Conservation (phyloP, 2,888 invertebrate genomes). For the Drosophila mercatorum region DNA sequence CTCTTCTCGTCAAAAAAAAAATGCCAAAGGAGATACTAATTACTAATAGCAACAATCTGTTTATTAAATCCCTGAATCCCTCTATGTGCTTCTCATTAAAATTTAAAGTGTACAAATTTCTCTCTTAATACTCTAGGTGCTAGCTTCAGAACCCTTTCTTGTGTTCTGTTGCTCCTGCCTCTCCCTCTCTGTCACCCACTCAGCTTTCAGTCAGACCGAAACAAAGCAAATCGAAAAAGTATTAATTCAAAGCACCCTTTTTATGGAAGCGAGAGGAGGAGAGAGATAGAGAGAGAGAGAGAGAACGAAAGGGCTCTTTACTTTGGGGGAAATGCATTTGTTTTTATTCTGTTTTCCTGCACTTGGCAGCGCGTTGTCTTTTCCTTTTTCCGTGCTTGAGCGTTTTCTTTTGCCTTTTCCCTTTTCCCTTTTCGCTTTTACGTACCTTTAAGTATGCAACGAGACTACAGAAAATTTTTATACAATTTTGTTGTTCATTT, state of each 20-base stretch:
- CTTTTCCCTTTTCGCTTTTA: slow-evolving; percentile 34
- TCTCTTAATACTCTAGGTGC: slow-evolving; percentile 12
- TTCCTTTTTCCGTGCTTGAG: slow-evolving; percentile 55
- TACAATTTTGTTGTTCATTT: slow-evolving; percentile 82
- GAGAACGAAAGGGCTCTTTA: slow-evolving; percentile 7
- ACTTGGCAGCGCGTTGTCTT: slow-evolving; percentile 59
- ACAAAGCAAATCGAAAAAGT: slow-evolving; percentile 63
- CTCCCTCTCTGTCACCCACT: not conserved
- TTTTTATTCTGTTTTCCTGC: slow-evolving; percentile 47
- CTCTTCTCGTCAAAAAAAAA: not conserved
- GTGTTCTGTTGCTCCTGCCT: not conserved
- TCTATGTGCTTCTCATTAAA: slow-evolving; percentile 1
- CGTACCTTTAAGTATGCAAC: slow-evolving; percentile 65
- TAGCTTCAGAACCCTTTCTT: not conserved
- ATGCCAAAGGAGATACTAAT: too few species aligned
- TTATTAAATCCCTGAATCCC: not conserved
- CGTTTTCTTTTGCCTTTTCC: slow-evolving; percentile 35
- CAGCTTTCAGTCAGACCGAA: slow-evolving; percentile 22
- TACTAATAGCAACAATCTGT: not conserved
- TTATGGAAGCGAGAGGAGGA: slow-evolving; percentile 7
- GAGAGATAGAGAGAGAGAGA: not conserved
- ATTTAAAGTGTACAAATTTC: slow-evolving; percentile 9
- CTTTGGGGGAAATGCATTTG: slow-evolving; percentile 45
- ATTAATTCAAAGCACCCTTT: slow-evolving; percentile 63
- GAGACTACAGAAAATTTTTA: slow-evolving; percentile 72